phyloP scores from a whole-genome alignment of 1,140 invertebrate species.

The Episyrphus balteatus region DNA sequence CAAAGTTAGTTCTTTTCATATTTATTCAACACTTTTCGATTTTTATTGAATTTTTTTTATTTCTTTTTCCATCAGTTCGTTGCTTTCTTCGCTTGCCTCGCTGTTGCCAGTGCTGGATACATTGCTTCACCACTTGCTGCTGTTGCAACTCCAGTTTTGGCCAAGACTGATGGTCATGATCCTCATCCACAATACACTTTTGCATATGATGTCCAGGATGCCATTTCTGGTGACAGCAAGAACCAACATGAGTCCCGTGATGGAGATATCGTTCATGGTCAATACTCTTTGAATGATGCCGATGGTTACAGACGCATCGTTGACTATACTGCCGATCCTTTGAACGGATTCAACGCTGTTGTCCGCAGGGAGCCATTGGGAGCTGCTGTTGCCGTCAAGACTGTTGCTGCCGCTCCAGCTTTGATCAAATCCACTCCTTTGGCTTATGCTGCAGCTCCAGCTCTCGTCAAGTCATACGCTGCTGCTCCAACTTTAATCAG shows the following conservation, averaged over 20 bases:
- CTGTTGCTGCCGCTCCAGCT: slow-evolving; percentile 15
- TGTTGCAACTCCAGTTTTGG: slow-evolving; percentile 29
- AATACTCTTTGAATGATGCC: slow-evolving; percentile 35
- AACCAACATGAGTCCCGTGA: slow-evolving; percentile 34
- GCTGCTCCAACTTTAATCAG: slow-evolving; percentile 9
- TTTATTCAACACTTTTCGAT: slow-evolving; percentile 1
- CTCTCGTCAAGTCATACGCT: background rate
- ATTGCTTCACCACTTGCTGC: slow-evolving; percentile 28
- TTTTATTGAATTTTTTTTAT: background rate
- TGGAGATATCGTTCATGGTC: slow-evolving; percentile 37
- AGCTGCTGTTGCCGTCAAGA: slow-evolving; percentile 26
- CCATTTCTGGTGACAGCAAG: slow-evolving; percentile 38
- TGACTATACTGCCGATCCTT: slow-evolving; percentile 33
- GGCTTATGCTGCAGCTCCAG: slow-evolving; percentile 6
- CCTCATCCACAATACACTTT: slow-evolving; percentile 56
- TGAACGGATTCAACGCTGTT: slow-evolving; percentile 39
- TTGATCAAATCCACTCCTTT: slow-evolving; percentile 7
- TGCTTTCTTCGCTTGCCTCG: slow-evolving; percentile 29
- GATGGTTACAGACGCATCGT: slow-evolving; percentile 37
- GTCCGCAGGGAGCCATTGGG: slow-evolving; percentile 34
- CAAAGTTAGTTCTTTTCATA: slow-evolving; percentile 17
- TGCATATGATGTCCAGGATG: slow-evolving; percentile 56
- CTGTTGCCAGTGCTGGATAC: slow-evolving; percentile 28
- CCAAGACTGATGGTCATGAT: slow-evolving; percentile 43
- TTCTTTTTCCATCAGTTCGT: slow-evolving; percentile 20